phyloP scores from a whole-genome alignment of 2,888 invertebrate species.

The Epinotia brunnichana region DNA sequence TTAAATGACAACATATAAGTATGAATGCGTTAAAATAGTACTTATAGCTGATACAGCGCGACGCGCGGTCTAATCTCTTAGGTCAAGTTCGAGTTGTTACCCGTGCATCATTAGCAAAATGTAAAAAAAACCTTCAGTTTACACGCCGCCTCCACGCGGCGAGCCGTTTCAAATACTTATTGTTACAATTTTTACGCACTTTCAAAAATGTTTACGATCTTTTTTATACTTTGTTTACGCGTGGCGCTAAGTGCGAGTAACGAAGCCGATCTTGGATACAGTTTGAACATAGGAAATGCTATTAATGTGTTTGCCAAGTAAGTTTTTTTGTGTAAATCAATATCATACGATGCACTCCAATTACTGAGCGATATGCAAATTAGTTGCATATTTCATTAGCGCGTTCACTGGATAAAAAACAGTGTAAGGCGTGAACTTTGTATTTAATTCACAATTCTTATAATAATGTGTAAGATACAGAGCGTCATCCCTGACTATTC shows the following conservation, averaged over 20 bases:
- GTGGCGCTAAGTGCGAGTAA: conserved; percentile 62
- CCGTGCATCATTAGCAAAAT: conserved; percentile 73
- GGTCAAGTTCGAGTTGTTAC: conserved; percentile 79
- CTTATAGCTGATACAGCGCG: conserved; percentile 33
- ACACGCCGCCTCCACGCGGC: conserved; percentile 59
- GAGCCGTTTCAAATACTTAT: conserved; percentile 49
- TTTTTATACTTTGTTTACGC: conserved; percentile 58
- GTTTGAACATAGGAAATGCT: conserved; percentile 73
- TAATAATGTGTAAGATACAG: neutral
- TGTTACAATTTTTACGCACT: conserved; percentile 48
- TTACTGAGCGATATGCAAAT: conserved; percentile 35
- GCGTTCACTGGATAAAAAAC: conserved; percentile 4
- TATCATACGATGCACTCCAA: conserved; percentile 19
- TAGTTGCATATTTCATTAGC: conserved; percentile 15
- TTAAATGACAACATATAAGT: conserved; percentile 11
- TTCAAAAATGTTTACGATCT: conserved; percentile 56
- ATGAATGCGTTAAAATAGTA: conserved; percentile 19
- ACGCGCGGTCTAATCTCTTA: conserved; percentile 66
- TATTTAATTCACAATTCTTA: neutral
- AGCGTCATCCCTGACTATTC: neutral
- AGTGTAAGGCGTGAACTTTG: neutral
- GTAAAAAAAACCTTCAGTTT: conserved; percentile 70
- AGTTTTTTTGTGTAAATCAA: conserved; percentile 52
- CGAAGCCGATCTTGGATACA: conserved; percentile 69
- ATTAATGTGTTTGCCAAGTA: conserved; percentile 80